Evolutionary conservation across 2,797 vertebrate genomes (phyloP).

Genomic region (Scolopax bukidnonensis): DNA sequence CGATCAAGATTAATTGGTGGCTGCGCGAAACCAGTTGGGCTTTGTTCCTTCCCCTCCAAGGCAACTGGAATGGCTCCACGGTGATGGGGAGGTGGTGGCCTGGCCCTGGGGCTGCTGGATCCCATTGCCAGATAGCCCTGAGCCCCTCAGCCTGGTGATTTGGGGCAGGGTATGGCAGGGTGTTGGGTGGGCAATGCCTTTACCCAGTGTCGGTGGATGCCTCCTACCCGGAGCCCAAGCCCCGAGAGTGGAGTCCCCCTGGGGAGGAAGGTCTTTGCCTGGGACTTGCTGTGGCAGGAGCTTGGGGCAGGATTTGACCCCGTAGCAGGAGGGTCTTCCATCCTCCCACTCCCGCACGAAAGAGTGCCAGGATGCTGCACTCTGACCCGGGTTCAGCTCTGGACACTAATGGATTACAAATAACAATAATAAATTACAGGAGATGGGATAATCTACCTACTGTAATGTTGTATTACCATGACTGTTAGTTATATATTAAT

Average conservation of each 20-base stretch:
- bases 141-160: not conserved
- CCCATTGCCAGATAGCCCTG: not conserved
- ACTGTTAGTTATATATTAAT: conserved; percentile 71
- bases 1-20: conserved; percentile 61
- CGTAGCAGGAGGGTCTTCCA: not conserved
- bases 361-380: conserved; percentile 29
- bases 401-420: conserved; percentile 69
- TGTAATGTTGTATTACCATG: conserved; percentile 67
- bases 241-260: accelerated
- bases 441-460: conserved; percentile 71
- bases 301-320: not conserved
- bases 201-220: not conserved
- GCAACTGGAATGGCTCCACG: not conserved
- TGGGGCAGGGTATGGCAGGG: not conserved
- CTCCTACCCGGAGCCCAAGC: not conserved
- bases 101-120: not conserved
- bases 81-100: not conserved
- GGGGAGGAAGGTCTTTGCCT: not conserved
- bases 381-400: conserved; percentile 57
- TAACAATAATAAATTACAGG: conserved; percentile 69
- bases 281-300: not conserved
- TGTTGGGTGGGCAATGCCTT: not conserved
- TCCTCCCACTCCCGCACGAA: accelerated
- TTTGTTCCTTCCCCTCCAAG: conserved; percentile 64
- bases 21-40: conserved; percentile 46